These are phyloP conservation scores for Abramis brama DNA, from an alignment of 2,113 vertebrate species.

Conservation along the genomic window DNA sequence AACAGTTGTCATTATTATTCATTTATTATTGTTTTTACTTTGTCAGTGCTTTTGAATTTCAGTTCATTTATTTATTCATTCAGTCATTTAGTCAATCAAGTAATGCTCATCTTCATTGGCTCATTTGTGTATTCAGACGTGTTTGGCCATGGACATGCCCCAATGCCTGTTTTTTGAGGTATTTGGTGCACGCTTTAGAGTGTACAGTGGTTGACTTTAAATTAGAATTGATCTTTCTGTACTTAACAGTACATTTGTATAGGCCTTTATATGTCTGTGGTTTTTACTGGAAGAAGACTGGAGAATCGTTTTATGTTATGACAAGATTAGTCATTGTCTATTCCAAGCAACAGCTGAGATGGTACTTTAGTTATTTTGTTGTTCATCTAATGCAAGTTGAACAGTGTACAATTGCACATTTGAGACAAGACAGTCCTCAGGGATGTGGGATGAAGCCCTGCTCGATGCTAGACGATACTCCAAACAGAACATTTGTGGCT, in stretches of 20 bases:
- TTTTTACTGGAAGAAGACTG: conserved; percentile 13
- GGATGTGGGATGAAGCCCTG: conserved; percentile 34
- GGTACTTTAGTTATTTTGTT: conserved; percentile 18
- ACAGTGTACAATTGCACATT: conserved; percentile 16
- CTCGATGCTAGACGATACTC: conserved; percentile 36
- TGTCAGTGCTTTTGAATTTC: not conserved
- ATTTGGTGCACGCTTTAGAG: not conserved
- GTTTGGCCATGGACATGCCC: not conserved
- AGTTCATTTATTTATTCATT: not conserved
- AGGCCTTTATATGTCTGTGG: not conserved
- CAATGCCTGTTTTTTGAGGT: not conserved
- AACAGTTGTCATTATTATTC: too few relatives aligned
- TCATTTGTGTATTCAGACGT: not conserved
- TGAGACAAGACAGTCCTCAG: conserved; percentile 27
- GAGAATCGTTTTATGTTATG: conserved; percentile 2
- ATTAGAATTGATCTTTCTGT: not conserved
- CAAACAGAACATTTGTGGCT: conserved; percentile 43
- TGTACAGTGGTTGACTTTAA: conserved; percentile 2
- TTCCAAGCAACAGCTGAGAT: conserved; percentile 29
- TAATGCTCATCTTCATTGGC: not conserved
- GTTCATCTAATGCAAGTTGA: conserved; percentile 21
- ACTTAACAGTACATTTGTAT: not conserved
- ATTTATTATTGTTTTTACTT: too few relatives aligned
- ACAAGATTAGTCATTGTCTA: conserved; percentile 20
- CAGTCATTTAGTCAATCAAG: not conserved